Percentiles rank a stretch among this genome's conserved stretches.
Evolutionary conservation across 1,140 invertebrate species (phyloP).

Genomic region (Eulimnadia texana): DNA sequence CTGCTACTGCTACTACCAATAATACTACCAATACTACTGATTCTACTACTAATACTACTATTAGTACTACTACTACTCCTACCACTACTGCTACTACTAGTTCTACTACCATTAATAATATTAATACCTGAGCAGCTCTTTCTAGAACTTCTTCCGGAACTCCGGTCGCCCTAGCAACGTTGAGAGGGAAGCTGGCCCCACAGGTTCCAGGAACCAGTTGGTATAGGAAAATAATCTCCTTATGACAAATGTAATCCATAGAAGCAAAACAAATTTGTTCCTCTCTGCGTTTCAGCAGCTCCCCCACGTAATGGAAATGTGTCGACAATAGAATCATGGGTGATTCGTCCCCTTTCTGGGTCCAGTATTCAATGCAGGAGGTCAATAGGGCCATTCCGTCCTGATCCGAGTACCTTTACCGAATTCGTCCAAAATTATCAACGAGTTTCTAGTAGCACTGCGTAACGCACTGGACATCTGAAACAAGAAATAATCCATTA

Average conservation of each 20-base stretch:
- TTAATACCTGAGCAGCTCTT: conserved; percentile 28
- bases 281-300: conserved; percentile 32
- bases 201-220: conserved; percentile 37
- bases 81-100: no score
- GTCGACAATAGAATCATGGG: conserved; percentile 63
- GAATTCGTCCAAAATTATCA: conserved; percentile 82
- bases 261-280: conserved; percentile 30
- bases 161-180: conserved; percentile 36
- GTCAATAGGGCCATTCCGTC: conserved; percentile 57
- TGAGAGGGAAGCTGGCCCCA: conserved; percentile 38
- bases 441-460: conserved; percentile 43
- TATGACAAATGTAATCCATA: conserved; percentile 38
- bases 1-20: no score
- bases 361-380: conserved; percentile 46
- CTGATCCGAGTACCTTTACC: conserved; percentile 68
- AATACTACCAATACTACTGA: no score
- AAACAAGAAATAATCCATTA: conserved; percentile 18
- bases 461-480: conserved; percentile 55
- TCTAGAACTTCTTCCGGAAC: conserved; percentile 28
- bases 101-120: background rate
- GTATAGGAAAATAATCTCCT: conserved; percentile 44
- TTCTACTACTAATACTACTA: no score
- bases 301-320: conserved; percentile 50
- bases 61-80: no score
- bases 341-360: conserved; percentile 37